phyloP scores from a whole-genome alignment of 2,113 vertebrate species.

The Anser cygnoides region DNA sequence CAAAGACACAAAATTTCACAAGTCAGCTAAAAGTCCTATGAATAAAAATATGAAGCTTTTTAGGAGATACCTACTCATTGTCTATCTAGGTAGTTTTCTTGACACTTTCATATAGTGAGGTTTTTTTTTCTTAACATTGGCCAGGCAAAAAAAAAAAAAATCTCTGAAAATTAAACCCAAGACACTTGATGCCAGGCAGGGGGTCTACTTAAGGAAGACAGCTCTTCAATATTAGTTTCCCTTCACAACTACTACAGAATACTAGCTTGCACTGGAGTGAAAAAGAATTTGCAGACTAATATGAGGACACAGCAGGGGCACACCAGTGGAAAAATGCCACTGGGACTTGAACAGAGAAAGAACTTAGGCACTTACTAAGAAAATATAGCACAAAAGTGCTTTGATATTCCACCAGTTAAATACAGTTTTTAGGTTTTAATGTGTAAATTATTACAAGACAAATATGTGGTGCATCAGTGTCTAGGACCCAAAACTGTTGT shows the following conservation, averaged over 20 bases:
- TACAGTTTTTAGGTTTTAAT: not conserved
- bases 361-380: not conserved
- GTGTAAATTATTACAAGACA: not conserved
- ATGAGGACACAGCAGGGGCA: not conserved
- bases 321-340: not conserved
- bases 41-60: not conserved
- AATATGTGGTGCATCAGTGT: not conserved
- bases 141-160: not conserved
- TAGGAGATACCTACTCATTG: not conserved
- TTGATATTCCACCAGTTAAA: not conserved
- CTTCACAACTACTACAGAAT: not conserved
- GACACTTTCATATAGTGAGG: not conserved
- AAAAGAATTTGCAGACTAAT: slow-evolving; percentile 1
- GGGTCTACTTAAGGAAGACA: not conserved
- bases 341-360: not conserved
- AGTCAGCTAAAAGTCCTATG: not conserved
- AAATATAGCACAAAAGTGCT: not conserved
- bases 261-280: not conserved
- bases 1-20: not conserved
- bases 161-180: not conserved
- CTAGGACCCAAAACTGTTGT: not conserved
- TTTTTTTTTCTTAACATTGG: not conserved
- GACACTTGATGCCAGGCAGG: not conserved
- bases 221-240: not conserved
- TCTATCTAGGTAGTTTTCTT: not conserved